Evolutionary conservation across 2,113 vertebrate genomes (phyloP), one percentile per base, ranked within the genome.

Genomic region (Prietella phreatophila): DNA sequence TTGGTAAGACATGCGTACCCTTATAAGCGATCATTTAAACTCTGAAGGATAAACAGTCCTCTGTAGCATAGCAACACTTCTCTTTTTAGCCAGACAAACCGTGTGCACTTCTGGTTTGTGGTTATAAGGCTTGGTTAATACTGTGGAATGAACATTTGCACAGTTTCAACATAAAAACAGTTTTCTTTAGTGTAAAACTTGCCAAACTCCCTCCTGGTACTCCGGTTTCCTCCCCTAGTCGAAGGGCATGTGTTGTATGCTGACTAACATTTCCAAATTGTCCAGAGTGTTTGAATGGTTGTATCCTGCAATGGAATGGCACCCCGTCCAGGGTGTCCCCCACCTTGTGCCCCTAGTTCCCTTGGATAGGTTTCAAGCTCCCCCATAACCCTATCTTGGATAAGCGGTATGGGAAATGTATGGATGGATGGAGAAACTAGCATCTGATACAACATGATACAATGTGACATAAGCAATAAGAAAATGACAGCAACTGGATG

Each of bases 101-200:
- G 36, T 50, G 55, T 63, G 25, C 61, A 82, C 53, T 82, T 84
- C 82, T n/a, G 56, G 53, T 53, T 82, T 73, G 84, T 73, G 76
- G 88, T 88, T 88, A 60, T 58, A 61, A 39, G 75, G 65, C 82
- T 69, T 80, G 88, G 85, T 73, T 83, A 39, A 58, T 19, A 73
- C 30, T 53, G 11, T 60, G 75, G 82, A 39, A 55, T 89, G 86
- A 25, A 82, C 11, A 20, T 87, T 83, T 89, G 86, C 25, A 83
- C 10, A 87, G 39, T 58, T 73, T 82, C 86, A 83, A 61, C 39
- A 56, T n/a, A 5, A 2, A 33, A 30, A 10, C 25, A 39, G 69
- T 17, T 36, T 36, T 55, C 27, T 88, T 85, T 85, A 55, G 87
- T 82, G 27, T 50, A 53, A 88, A 85, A 36, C 67, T 10, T 50